phyloP scores from a whole-genome alignment of 2,888 invertebrate genomes.

The Aleiodes testaceus region DNA sequence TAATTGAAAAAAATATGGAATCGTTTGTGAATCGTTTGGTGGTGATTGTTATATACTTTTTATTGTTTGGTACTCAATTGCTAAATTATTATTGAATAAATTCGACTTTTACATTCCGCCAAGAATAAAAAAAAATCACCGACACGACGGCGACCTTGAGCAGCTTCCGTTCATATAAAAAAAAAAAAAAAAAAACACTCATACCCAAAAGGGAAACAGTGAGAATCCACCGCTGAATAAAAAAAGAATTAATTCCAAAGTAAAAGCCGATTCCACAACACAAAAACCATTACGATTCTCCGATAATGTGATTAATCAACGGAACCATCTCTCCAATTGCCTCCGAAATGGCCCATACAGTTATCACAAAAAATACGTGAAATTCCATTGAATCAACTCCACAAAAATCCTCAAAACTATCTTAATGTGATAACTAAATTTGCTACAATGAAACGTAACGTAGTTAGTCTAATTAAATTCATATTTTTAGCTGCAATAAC shows the following conservation, averaged over 20 bases:
- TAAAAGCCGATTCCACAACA: not conserved
- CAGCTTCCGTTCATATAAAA: slow-evolving; percentile 2
- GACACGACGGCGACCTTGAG: slow-evolving; percentile 15
- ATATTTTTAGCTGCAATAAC: slow-evolving; percentile 64
- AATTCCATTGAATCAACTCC: not conserved
- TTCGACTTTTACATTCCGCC: too few species aligned
- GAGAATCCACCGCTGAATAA: not conserved
- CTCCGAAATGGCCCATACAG: slow-evolving; percentile 17
- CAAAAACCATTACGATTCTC: not conserved
- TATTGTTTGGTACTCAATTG: too few species aligned
- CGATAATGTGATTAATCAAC: slow-evolving; percentile 22
- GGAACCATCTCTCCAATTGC: not conserved
- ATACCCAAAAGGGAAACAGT: not conserved
- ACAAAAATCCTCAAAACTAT: slow-evolving; percentile 2
- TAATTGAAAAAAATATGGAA: too few species aligned
- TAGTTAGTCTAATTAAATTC: slow-evolving; percentile 69
- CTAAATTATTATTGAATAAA: too few species aligned
- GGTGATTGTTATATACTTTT: too few species aligned
- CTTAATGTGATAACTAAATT: slow-evolving; percentile 30
- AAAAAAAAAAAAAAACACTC: too few species aligned
- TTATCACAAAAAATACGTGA: not conserved
- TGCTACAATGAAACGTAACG: slow-evolving; percentile 69
- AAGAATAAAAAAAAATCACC: not conserved
- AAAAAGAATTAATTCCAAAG: not conserved
- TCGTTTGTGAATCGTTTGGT: too few species aligned